Evolutionary conservation across 2,888 invertebrate genomes (phyloP), one percentile per base, ranked within the genome.

Genomic region (Leptopilina syphax): DNA sequence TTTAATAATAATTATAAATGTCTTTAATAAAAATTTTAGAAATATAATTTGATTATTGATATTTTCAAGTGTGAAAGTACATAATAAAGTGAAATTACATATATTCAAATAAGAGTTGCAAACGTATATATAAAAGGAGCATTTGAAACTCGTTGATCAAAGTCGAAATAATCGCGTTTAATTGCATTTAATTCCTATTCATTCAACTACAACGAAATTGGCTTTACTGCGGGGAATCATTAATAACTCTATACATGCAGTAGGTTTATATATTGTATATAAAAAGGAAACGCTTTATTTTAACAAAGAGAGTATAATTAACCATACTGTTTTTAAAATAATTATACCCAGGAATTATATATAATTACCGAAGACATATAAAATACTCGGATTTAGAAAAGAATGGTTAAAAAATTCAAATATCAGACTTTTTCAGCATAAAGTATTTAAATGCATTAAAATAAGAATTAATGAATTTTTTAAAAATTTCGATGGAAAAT

Each of bases 161-260:
- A 70, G 70, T 70, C 57, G n/a, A 70, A 63, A 54, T 57, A 70
- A 70, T 54, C 24, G 27, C n/a, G 7, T 57, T 70, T 70, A 70
- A 70, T 70, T 70, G 70, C 70, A 54, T 70, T 70, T 70, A 70
- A 54, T 70, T 70, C 54, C 8, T 8, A 54, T 70, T 70, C 34
- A 70, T 70, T 70, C 70, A 70, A 57, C 54, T 70, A 27, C 0
- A 50, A n/a, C 9, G 54, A 70, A 70, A 70, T 70, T 57, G 54
- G 54, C 13, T 70, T 34, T 70, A 27, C 70, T 70, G n/a, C 27
- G 13, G 54, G 27, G 70, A 70, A 70, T 70, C 54, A 70, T 54
- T 70, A 70, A 70, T 70, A 54, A 54, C 54, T 50, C 18, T 67
- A n/a, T 70, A 57, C 13, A 54, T 34, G 34, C 34, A 34, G 34